Base-by-base conservation (phyloP, 2,888 invertebrate genomes). In the Cabera pusaria region DNA sequence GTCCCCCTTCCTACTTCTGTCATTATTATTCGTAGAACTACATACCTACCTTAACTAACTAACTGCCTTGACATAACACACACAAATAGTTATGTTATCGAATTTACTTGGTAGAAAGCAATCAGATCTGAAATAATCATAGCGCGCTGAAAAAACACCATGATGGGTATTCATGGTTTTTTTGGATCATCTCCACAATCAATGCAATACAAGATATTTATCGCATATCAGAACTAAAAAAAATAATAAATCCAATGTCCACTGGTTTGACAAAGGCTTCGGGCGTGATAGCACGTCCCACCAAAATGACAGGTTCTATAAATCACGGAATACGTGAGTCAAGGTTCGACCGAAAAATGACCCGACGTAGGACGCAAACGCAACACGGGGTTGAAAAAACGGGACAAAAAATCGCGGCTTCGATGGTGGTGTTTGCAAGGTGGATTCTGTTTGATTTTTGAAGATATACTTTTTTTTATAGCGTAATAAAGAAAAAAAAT, bases 271-370 rank as follows among this genome's bases (percentile, higher is more conserved):
- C 59, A 62, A 61, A 62, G 39, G 47, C 32, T 25, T 19, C 49
- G 40, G 59, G 59, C 59, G 62, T 60, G 60, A 60, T 51, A 53
- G 52, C 60, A 58, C 53, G 52, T 59, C 36, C 38, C 49, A 39
- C 55, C 55, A 51, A 33, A 47, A 44, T 54, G 59, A 55, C 58
- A 60, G 63, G 56, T 52, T 53, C 49, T 56, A 48, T 71, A 71
- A 72, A 72, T 72, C 69, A 65, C 23, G 50, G 41, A 40, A 50
- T 62, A 64, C 64, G 70, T 69, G 67, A 71, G 61, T 64, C 53
- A 36, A 53, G 63, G 56, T 50, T 47, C 39, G 37, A 42, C 31
- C 51, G 39, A 46, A 60, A 67, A 62, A 56, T 72, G 69, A 72
- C 75, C 71, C 59, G 39, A 48, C 56, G 60, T 68, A 56, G 63